phyloP scores from a whole-genome alignment of 2,797 vertebrate genomes.

The Semaprochilodus insignis region DNA sequence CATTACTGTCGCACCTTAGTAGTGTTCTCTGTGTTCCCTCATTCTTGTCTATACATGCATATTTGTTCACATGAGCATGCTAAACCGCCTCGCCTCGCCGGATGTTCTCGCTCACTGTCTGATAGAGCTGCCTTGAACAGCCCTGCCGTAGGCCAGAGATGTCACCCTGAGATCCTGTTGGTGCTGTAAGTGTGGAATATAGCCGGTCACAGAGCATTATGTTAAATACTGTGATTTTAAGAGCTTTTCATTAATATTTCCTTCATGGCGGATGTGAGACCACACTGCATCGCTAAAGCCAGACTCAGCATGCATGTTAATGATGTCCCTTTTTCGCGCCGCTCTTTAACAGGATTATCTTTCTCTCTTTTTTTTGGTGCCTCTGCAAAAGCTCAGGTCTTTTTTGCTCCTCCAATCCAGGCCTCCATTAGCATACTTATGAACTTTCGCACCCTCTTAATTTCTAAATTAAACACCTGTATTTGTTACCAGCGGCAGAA shows the following conservation, averaged over 20 bases:
- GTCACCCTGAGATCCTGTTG: not conserved
- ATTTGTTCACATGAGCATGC: constrained; percentile 21
- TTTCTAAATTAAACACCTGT: constrained; percentile 80
- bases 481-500: constrained; percentile 56
- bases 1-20: too few relatives aligned
- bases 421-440: constrained; percentile 73
- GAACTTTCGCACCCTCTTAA: constrained; percentile 78
- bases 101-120: constrained; percentile 30
- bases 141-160: not conserved
- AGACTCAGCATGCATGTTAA: constrained; percentile 49
- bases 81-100: not conserved
- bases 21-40: not conserved
- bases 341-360: constrained; percentile 56
- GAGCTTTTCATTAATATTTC: constrained; percentile 49
- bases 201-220: constrained; percentile 20
- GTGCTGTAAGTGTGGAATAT: constrained; percentile 1
- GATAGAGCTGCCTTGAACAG: not conserved
- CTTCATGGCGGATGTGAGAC: constrained; percentile 43
- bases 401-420: constrained; percentile 63
- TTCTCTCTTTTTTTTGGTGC: constrained; percentile 38
- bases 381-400: constrained; percentile 60
- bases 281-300: constrained; percentile 47
- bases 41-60: constrained; percentile 29
- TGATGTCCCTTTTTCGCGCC: constrained; percentile 51
- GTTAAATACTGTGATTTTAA: constrained; percentile 35